A percentile compares a stretch with the other conserved stretches of the same genome.
phyloP scores from a whole-genome alignment of 2,888 invertebrate genomes.

The Carabus problematicus region DNA sequence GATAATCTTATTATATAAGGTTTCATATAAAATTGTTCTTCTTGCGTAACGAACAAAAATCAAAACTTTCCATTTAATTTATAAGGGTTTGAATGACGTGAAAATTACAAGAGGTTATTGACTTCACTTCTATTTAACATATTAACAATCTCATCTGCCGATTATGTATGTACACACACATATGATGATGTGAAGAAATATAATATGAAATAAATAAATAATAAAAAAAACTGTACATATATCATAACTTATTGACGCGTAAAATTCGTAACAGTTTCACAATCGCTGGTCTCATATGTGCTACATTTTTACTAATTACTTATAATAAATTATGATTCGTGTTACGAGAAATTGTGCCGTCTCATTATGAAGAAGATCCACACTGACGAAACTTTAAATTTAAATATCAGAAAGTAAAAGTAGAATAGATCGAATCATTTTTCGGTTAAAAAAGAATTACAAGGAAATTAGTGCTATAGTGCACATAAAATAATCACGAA shows the following conservation, averaged over 20 bases:
- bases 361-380: constrained; percentile 28
- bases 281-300: constrained; percentile 2
- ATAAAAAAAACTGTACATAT: neutral
- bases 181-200: constrained; percentile 3
- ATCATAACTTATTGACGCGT: neutral
- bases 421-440: constrained; percentile 10
- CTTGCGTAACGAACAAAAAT: too few species aligned
- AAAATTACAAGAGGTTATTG: constrained; percentile 9
- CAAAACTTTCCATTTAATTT: too few species aligned
- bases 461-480: too few species aligned
- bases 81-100: neutral
- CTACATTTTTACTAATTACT: too few species aligned
- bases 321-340: constrained; percentile 13
- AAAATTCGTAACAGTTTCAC: constrained; percentile 18
- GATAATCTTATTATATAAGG: too few species aligned
- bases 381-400: constrained; percentile 12
- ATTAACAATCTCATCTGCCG: too few species aligned
- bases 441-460: constrained; percentile 20
- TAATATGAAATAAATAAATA: too few species aligned
- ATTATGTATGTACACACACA: neutral
- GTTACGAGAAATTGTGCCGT: constrained; percentile 24
- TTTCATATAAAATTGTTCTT: too few species aligned
- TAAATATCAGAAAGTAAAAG: constrained; percentile 37
- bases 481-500: constrained; percentile 13
- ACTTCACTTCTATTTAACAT: too few species aligned